A percentile compares a stretch with the other conserved stretches of the same genome.
These are phyloP conservation scores for Martes martes DNA, from an alignment of 2,113 vertebrate genomes.

Conservation along the genomic window DNA sequence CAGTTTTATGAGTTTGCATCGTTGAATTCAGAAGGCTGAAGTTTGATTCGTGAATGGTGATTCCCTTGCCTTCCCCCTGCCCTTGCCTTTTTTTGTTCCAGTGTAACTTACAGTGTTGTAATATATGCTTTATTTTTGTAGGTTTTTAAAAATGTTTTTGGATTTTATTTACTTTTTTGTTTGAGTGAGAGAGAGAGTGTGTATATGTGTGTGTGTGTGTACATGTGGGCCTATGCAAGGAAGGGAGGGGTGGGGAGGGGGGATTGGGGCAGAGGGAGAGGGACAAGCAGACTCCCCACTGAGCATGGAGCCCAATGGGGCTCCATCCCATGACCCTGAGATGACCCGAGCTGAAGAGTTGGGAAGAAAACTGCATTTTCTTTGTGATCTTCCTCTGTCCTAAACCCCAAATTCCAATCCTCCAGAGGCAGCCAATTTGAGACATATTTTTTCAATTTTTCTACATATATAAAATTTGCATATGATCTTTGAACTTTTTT, in stretches of 20 bases:
- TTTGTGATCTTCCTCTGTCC: neutral
- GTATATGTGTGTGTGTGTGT: neutral
- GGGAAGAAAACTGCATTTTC: constrained; percentile 13
- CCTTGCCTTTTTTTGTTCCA: neutral
- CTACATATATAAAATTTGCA: neutral
- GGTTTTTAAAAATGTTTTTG: neutral
- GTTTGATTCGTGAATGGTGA: constrained; percentile 38
- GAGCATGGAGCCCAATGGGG: neutral
- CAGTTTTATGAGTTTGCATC: neutral
- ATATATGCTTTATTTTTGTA: neutral
- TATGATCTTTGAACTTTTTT: neutral
- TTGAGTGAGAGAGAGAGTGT: neutral
- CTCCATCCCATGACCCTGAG: neutral
- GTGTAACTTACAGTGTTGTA: neutral
- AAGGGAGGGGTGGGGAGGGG: neutral
- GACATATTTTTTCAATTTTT: neutral
- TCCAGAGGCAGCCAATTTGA: neutral
- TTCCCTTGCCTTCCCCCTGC: neutral
- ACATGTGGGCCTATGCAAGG: fast-evolving
- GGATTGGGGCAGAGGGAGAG: neutral
- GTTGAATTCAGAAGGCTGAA: constrained; percentile 12
- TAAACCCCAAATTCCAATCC: neutral
- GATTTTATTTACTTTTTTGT: neutral
- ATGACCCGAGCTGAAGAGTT: neutral
- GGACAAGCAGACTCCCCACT: neutral